A percentile compares a stretch with the other conserved stretches of the same genome.
Conservation (phyloP, 2,888 invertebrate genomes). For the Ganaspis brasiliensis region DNA sequence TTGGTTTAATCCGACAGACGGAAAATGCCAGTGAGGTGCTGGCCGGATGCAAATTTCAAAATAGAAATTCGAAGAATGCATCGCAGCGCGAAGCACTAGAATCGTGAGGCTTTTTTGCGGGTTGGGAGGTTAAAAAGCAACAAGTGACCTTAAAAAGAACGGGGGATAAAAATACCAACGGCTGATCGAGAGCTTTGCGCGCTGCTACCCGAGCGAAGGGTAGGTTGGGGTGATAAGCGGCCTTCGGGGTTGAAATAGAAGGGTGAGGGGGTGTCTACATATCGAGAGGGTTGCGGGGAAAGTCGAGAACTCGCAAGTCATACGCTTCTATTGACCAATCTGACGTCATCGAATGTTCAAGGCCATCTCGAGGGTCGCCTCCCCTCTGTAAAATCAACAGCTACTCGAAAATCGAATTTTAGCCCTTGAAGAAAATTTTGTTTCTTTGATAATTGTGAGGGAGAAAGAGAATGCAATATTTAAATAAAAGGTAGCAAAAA, state of each 20-base stretch:
- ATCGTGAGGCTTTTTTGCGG: slow-evolving; percentile 61
- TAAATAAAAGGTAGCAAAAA: too few species aligned
- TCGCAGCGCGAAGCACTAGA: slow-evolving; percentile 62
- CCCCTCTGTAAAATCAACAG: background rate
- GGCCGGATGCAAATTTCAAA: slow-evolving; percentile 37
- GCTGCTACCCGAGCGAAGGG: slow-evolving; percentile 65
- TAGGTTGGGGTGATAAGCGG: slow-evolving; percentile 67
- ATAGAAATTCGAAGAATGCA: slow-evolving; percentile 63
- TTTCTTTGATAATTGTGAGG: too few species aligned
- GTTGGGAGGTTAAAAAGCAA: slow-evolving; percentile 78
- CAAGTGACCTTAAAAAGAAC: slow-evolving; percentile 79
- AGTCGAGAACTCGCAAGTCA: slow-evolving; percentile 59
- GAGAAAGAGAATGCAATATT: too few species aligned
- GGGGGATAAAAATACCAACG: slow-evolving; percentile 76
- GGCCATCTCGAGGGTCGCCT: background rate
- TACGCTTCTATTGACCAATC: slow-evolving; percentile 55
- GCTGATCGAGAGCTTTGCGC: slow-evolving; percentile 76
- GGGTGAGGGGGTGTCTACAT: slow-evolving; percentile 4
- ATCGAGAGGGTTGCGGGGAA: background rate
- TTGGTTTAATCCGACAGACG: slow-evolving; percentile 56
- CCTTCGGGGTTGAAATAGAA: slow-evolving; percentile 63
- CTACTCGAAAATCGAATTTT: background rate
- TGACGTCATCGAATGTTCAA: slow-evolving; percentile 47
- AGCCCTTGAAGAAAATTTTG: too few species aligned
- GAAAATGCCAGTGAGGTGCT: slow-evolving; percentile 49